A percentile compares a stretch with the other conserved stretches of the same genome.
Evolutionary conservation across 2,797 vertebrate species (phyloP).

Genomic region (Diplodus sargus): DNA sequence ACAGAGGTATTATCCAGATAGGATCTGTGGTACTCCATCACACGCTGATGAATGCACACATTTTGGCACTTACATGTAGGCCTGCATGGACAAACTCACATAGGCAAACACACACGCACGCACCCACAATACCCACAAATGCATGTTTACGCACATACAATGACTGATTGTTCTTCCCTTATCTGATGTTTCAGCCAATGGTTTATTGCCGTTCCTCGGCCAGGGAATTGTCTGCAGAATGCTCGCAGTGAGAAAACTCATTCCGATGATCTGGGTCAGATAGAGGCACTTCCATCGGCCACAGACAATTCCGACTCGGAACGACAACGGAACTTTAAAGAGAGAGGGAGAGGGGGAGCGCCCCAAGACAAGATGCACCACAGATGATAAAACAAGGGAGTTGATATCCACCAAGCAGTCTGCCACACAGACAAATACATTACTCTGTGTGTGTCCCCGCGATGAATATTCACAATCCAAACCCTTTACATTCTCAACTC

Average conservation of each 20-base stretch:
- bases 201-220: slow-evolving; percentile 71
- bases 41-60: slow-evolving; percentile 52
- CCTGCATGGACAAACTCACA: slow-evolving; percentile 22
- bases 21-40: slow-evolving; percentile 68
- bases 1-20: slow-evolving; percentile 71
- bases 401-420: slow-evolving; percentile 57
- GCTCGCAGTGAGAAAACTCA: slow-evolving; percentile 74
- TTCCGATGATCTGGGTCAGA: slow-evolving; percentile 79
- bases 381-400: slow-evolving; percentile 63
- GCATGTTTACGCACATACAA: slow-evolving; percentile 69
- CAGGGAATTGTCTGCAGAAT: slow-evolving; percentile 74
- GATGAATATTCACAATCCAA: slow-evolving; percentile 72
- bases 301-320: slow-evolving; percentile 59
- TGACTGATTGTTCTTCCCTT: slow-evolving; percentile 78
- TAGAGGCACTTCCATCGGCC: slow-evolving; percentile 67
- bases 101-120: slow-evolving; percentile 23
- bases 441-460: slow-evolving; percentile 25
- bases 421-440: slow-evolving; percentile 46
- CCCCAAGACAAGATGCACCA: slow-evolving; percentile 58
- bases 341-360: slow-evolving; percentile 16
- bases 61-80: slow-evolving; percentile 52
- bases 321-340: slow-evolving; percentile 59
- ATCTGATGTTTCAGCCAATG: slow-evolving; percentile 78
- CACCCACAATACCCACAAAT: slow-evolving; percentile 29
- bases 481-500: slow-evolving; percentile 54